These are phyloP conservation scores for Glossophaga mutica DNA, from an alignment of 2,797 vertebrate species.

Conservation along the genomic window DNA sequence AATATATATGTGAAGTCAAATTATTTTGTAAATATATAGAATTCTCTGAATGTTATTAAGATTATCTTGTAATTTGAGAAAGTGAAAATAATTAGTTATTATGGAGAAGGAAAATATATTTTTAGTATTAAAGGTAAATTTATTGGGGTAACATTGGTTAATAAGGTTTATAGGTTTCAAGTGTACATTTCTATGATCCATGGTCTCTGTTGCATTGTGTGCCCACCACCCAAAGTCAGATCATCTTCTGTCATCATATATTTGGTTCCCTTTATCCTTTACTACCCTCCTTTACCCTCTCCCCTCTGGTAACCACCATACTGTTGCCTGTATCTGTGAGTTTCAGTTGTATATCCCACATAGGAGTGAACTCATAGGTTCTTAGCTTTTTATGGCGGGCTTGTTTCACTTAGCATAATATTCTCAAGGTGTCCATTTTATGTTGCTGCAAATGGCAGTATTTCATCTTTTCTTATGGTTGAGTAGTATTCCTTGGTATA, in stretches of 20 bases:
- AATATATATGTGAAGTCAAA: background rate
- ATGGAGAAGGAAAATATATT: background rate
- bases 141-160: background rate
- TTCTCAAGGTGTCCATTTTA: background rate
- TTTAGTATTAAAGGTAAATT: constrained; percentile 23
- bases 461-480: background rate
- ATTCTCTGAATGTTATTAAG: background rate
- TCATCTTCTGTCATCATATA: background rate
- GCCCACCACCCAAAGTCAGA: background rate
- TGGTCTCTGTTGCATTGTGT: background rate
- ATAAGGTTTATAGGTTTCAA: background rate
- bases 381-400: background rate
- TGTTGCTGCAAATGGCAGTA: background rate
- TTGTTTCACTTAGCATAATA: background rate
- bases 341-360: background rate
- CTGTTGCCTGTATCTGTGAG: background rate
- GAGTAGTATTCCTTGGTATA: background rate
- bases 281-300: too few relatives aligned
- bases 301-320: background rate
- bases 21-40: constrained; percentile 12
- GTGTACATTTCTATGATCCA: background rate
- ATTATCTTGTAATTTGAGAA: background rate
- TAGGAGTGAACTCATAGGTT: background rate
- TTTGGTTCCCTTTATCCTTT: background rate
- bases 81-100: constrained; percentile 13